phyloP scores from a whole-genome alignment of 2,888 invertebrate species.

The Branchellion lobata region DNA sequence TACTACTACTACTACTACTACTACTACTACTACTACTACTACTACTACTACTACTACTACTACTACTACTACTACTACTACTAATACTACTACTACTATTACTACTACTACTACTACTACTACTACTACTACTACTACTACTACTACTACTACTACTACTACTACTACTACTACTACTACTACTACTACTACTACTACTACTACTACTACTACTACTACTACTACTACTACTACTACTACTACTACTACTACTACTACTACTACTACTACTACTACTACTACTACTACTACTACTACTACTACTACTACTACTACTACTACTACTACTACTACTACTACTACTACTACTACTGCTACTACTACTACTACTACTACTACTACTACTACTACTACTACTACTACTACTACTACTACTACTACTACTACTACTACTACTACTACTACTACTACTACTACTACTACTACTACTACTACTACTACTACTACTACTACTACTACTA shows the following conservation, averaged over 20 bases:
- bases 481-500: background rate
- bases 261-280: background rate
- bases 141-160: no score
- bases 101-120: no score
- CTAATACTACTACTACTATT: no score
- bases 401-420: slow-evolving; percentile 13
- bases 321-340: slow-evolving; percentile 3
- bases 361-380: slow-evolving; percentile 7
- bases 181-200: no score
- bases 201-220: no score
- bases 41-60: no score
- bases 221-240: background rate
- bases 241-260: slow-evolving; percentile 13
- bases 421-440: background rate
- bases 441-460: slow-evolving; percentile 11
- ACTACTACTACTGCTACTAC: background rate
- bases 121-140: no score
- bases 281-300: slow-evolving; percentile 8
- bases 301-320: background rate
- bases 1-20: slow-evolving; percentile 13
- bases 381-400: slow-evolving; percentile 12
- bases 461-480: background rate
- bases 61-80: no score
- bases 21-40: background rate
- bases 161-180: no score